These are phyloP conservation scores for Bombus breviceps DNA, from an alignment of 1,140 invertebrate genomes.

Conservation along the genomic window DNA sequence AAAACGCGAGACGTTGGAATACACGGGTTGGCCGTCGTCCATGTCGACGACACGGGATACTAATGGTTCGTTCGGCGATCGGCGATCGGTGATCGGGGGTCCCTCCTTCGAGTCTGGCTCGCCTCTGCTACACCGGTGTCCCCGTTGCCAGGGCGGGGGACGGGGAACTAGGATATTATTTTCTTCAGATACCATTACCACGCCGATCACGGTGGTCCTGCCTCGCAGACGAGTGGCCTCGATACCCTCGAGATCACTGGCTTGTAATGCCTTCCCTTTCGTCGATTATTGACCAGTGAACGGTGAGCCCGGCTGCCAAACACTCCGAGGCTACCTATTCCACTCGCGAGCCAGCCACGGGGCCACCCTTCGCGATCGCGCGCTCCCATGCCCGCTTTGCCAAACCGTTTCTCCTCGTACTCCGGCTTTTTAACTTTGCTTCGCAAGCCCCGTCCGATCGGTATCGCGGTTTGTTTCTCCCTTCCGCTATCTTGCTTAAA, in stretches of 20 bases:
- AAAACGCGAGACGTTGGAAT: constrained; percentile 25
- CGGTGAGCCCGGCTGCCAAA: constrained; percentile 72
- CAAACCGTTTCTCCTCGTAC: neutral
- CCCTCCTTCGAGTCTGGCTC: constrained; percentile 29
- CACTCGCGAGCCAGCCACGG: neutral
- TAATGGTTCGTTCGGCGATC: constrained; percentile 79
- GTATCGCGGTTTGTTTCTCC: too few relatives aligned
- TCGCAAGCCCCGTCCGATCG: fast-evolving
- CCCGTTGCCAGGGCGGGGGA: constrained; percentile 21
- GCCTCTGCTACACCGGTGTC: constrained; percentile 47
- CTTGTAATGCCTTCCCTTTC: constrained; percentile 82
- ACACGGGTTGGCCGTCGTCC: constrained; percentile 59
- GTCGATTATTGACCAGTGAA: constrained; percentile 79
- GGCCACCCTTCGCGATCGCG: neutral
- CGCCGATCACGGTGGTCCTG: constrained; percentile 80
- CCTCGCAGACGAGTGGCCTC: constrained; percentile 69
- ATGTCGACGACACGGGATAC: constrained; percentile 79
- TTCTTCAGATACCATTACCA: constrained; percentile 81
- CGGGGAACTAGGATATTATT: constrained; percentile 74
- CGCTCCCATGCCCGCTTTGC: neutral
- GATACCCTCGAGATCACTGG: constrained; percentile 79
- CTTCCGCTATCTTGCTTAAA: too few relatives aligned
- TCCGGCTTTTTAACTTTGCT: fast-evolving
- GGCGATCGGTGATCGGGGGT: constrained; percentile 53
- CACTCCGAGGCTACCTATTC: constrained; percentile 56